A percentile compares a stretch with the other conserved stretches of the same genome.
Evolutionary conservation across 2,888 invertebrate genomes (phyloP).

Genomic region (Metacarcinus magister): DNA sequence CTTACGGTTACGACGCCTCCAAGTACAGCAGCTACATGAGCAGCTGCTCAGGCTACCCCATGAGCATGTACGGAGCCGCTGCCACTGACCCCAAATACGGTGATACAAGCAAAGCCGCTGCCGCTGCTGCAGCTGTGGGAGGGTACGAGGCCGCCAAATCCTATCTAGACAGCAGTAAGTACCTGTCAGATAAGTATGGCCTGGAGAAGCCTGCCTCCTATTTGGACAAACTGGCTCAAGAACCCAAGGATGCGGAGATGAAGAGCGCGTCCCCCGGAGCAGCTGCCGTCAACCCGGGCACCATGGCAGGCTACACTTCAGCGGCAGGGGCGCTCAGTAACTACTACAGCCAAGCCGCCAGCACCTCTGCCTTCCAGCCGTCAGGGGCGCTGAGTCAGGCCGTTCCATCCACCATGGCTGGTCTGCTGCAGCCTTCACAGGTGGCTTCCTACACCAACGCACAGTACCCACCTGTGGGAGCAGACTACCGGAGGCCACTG

Average conservation of each 20-base stretch:
- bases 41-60: slow-evolving; percentile 78
- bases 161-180: slow-evolving; percentile 79
- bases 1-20: slow-evolving; percentile 80
- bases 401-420: slow-evolving; percentile 78
- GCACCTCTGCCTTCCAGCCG: slow-evolving; percentile 80
- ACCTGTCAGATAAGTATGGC: slow-evolving; percentile 77
- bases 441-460: slow-evolving; percentile 79
- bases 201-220: slow-evolving; percentile 77
- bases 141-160: slow-evolving; percentile 80
- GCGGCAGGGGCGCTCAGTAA: slow-evolving; percentile 77
- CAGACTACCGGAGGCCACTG: slow-evolving; percentile 81
- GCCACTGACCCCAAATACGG: slow-evolving; percentile 77
- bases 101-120: slow-evolving; percentile 77
- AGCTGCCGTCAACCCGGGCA: slow-evolving; percentile 30
- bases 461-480: slow-evolving; percentile 79
- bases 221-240: slow-evolving; percentile 77
- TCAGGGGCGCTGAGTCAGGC: slow-evolving; percentile 78
- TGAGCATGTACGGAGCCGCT: slow-evolving; percentile 79
- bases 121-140: slow-evolving; percentile 78
- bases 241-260: slow-evolving; percentile 82
- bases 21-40: slow-evolving; percentile 81
- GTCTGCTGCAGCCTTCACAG: slow-evolving; percentile 80
- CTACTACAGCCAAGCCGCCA: slow-evolving; percentile 81
- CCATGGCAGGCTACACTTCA: slow-evolving; percentile 78
- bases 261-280: slow-evolving; percentile 80